phyloP scores from a whole-genome alignment of 2,797 vertebrate species.

The Acropternis orthonyx region DNA sequence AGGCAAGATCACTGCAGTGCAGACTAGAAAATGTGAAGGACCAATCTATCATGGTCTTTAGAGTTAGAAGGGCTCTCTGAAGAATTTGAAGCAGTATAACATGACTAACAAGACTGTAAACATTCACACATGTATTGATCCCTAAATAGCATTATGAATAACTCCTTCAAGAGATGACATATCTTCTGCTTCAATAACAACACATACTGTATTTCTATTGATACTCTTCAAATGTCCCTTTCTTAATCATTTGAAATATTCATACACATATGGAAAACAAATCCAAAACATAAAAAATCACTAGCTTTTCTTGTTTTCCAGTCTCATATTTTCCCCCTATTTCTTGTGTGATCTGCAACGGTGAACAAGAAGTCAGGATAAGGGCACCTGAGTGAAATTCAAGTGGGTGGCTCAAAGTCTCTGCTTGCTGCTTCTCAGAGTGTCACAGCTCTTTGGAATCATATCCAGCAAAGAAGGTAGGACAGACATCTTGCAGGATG shows the following conservation, averaged over 20 bases:
- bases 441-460: background rate
- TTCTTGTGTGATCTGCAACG: background rate
- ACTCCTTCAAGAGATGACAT: background rate
- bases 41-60: background rate
- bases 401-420: background rate
- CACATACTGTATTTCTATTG: background rate
- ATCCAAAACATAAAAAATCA: background rate
- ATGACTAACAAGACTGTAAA: slow-evolving; percentile 7
- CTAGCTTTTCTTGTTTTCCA: background rate
- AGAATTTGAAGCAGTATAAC: background rate
- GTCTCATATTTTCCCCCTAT: accelerated
- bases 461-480: background rate
- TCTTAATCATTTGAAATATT: background rate
- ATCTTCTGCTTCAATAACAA: background rate
- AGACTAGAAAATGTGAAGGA: background rate
- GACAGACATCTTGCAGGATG: background rate
- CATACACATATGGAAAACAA: background rate
- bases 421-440: background rate
- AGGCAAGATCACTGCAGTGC: background rate
- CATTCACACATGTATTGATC: background rate
- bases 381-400: background rate
- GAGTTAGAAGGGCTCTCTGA: background rate
- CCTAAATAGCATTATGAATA: background rate
- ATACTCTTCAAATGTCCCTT: background rate
- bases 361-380: background rate